These are phyloP conservation scores for Zygothrica quintamaculata DNA, from an alignment of 2,888 invertebrate species.

Conservation along the genomic window DNA sequence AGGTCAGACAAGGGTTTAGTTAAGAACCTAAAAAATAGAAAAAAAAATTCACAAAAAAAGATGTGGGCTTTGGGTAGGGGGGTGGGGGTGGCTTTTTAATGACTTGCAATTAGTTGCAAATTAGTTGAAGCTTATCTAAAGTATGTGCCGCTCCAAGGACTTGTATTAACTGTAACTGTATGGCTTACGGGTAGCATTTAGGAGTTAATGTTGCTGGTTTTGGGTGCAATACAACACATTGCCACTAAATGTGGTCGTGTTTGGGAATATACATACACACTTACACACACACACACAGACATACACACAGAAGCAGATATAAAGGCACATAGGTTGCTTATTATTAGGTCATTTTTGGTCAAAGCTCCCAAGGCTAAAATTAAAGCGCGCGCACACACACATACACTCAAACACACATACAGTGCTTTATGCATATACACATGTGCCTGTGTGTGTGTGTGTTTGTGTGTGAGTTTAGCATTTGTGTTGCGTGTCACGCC, in stretches of 20 bases:
- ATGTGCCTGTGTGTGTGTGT: conserved; percentile 4
- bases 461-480: conserved; percentile 16
- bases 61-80: no score
- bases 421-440: conserved; percentile 3
- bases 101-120: conserved; percentile 76
- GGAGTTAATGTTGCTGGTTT: not conserved
- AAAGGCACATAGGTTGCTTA: conserved; percentile 30
- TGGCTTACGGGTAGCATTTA: not conserved
- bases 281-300: not conserved
- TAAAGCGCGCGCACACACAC: conserved; percentile 43
- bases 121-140: conserved; percentile 63
- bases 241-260: not conserved
- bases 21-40: conserved; percentile 4
- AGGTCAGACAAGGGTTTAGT: no score
- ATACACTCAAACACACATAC: no score
- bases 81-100: conserved; percentile 60
- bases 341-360: conserved; percentile 57
- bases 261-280: not conserved
- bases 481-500: conserved; percentile 50
- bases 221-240: no score
- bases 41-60: conserved; percentile 4
- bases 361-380: conserved; percentile 51
- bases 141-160: conserved; percentile 38
- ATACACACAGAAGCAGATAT: not conserved
- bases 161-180: not conserved